These are phyloP conservation scores for Bombus polaris DNA, from an alignment of 1,140 invertebrate species.

Conservation along the genomic window DNA sequence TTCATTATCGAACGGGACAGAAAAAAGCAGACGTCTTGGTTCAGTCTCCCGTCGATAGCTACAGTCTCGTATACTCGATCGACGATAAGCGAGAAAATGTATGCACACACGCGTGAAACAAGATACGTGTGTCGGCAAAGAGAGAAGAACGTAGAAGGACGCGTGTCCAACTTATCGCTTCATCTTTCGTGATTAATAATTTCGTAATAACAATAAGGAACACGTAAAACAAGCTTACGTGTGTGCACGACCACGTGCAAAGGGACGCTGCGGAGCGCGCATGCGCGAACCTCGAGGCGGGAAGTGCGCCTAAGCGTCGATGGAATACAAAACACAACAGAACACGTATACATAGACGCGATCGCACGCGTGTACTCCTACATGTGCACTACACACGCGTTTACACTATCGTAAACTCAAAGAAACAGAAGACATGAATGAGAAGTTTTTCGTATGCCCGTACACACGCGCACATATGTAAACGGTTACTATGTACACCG, in stretches of 20 bases:
- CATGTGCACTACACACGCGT: neutral
- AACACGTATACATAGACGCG: neutral
- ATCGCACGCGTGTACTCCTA: neutral
- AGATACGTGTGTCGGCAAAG: no score
- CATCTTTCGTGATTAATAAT: no score
- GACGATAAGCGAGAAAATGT: neutral
- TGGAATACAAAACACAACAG: neutral
- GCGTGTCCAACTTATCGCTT: neutral
- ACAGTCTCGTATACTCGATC: no score
- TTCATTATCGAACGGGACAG: neutral
- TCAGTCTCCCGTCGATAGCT: no score
- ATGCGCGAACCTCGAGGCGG: conserved; percentile 24
- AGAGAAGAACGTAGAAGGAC: neutral
- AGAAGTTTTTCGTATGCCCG: neutral
- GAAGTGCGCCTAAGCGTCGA: conserved; percentile 24
- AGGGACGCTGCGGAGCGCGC: conserved; percentile 14
- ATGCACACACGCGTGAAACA: neutral
- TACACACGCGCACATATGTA: neutral
- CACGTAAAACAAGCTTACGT: neutral
- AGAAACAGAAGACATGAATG: neutral
- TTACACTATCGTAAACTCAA: neutral
- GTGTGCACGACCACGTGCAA: conserved; percentile 29
- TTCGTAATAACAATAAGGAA: neutral
- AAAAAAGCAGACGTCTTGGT: neutral
- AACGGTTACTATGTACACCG: neutral